Conservation (phyloP, 1,140 invertebrate genomes). For the Zaprionus ornatus region DNA sequence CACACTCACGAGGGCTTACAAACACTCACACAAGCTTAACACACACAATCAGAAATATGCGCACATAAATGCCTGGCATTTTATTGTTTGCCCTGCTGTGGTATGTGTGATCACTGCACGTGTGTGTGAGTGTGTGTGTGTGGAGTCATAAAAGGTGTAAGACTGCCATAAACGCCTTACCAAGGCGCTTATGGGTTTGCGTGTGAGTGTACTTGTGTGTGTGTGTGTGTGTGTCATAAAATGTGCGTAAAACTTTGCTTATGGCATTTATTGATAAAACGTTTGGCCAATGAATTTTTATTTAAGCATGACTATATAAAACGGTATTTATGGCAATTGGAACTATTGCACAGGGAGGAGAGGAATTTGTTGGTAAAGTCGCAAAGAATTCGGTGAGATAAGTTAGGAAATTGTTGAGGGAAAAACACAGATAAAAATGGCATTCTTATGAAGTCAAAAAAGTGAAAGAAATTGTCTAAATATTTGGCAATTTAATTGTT, state of each 20-base stretch:
- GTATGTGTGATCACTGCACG: neutral
- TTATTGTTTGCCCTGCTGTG: constrained; percentile 67
- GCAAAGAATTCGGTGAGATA: neutral
- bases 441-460: neutral
- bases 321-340: constrained; percentile 28
- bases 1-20: too few species aligned
- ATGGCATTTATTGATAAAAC: constrained; percentile 81
- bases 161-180: constrained; percentile 60
- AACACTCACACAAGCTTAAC: constrained; percentile 1
- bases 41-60: constrained; percentile 71
- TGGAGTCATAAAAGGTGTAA: constrained; percentile 65
- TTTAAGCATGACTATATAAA: constrained; percentile 50
- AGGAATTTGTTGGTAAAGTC: neutral
- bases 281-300: constrained; percentile 77
- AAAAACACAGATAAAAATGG: neutral
- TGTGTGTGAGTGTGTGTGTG: constrained; percentile 25
- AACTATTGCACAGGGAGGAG: constrained; percentile 9
- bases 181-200: constrained; percentile 10
- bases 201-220: constrained; percentile 9
- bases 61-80: constrained; percentile 72
- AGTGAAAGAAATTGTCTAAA: neutral
- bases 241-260: constrained; percentile 77
- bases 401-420: neutral
- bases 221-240: constrained; percentile 61
- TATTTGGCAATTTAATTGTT: neutral